Base-by-base conservation (phyloP, 2,888 invertebrate genomes). In the Diploptera punctata region DNA sequence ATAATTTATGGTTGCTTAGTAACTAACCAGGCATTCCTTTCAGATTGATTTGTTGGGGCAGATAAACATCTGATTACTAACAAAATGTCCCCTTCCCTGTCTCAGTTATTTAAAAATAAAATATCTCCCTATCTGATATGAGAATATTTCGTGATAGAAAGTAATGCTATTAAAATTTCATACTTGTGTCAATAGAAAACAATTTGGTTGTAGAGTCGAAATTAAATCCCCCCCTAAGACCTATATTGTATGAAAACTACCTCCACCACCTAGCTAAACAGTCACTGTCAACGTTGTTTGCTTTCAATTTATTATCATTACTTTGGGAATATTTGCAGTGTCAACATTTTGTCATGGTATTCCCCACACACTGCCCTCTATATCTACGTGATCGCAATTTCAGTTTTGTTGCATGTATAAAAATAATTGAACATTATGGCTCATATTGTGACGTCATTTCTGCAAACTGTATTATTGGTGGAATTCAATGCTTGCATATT, bases 261-360 rank as follows among this genome's bases (percentile, higher is more conserved):
- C 31, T 57, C 31, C 26, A 29, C 29, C 57, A 57, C 31, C 0
- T 29, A 24, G 10, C 13, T 54, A 54, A 24, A 24, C 21, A 61
- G 9, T 61, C 19, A 65, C 26, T 47, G 47, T 47, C 44, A 65
- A 44, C 65, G 33, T 65, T 21, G 65, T 65, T 44, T 65, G 2
- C n/a, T 26, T 65, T 44, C 3, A 65, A 26, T 65, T 47, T 65
- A 65, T 47, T 43, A 26, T 26, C 18, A 5, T 24, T 5, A 65
- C 44, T 43, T 16, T 47, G 47, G 65, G 47, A 65, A 18, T 65
- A 26, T 65, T 65, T 65, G 43, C 43, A 43, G 62, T 65, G 43
- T 65, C 43, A 65, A 65, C 65, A 65, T 65, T 65, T 47, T 47
- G 26, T 47, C 44, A 26, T 65, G n/a, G 24, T 47, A 26, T 43